Evolutionary conservation across 2,113 vertebrate genomes (phyloP).

Genomic region (Trogon surrucura): DNA sequence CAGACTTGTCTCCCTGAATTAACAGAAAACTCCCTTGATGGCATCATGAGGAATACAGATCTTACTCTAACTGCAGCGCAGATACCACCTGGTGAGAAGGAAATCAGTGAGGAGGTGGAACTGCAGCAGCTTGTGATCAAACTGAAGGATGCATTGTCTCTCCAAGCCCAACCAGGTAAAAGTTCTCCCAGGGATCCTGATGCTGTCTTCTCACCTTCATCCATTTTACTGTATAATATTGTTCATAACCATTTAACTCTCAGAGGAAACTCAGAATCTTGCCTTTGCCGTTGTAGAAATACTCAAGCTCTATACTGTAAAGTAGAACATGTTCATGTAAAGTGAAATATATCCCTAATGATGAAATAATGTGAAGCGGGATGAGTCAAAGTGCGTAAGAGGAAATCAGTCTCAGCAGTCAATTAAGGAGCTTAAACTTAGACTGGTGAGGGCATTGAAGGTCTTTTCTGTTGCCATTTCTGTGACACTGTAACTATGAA

Average conservation of each 20-base stretch:
- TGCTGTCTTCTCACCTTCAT: neutral
- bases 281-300: neutral
- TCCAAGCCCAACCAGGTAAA: slow-evolving; percentile 72
- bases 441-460: neutral
- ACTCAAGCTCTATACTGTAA: neutral
- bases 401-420: neutral
- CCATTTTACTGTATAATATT: neutral
- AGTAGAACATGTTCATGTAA: neutral
- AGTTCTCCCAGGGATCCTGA: neutral
- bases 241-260: neutral
- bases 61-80: neutral
- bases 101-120: slow-evolving; percentile 60
- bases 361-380: neutral
- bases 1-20: neutral
- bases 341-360: neutral
- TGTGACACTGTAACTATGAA: neutral
- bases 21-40: neutral
- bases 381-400: neutral
- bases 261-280: neutral
- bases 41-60: neutral
- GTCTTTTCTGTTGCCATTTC: neutral
- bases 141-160: slow-evolving; percentile 72
- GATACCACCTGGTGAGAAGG: neutral
- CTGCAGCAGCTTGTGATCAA: slow-evolving; percentile 74
- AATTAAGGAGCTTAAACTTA: neutral